Evolutionary conservation across 2,113 vertebrate genomes (phyloP).

Genomic region (Recurvirostra avosetta): DNA sequence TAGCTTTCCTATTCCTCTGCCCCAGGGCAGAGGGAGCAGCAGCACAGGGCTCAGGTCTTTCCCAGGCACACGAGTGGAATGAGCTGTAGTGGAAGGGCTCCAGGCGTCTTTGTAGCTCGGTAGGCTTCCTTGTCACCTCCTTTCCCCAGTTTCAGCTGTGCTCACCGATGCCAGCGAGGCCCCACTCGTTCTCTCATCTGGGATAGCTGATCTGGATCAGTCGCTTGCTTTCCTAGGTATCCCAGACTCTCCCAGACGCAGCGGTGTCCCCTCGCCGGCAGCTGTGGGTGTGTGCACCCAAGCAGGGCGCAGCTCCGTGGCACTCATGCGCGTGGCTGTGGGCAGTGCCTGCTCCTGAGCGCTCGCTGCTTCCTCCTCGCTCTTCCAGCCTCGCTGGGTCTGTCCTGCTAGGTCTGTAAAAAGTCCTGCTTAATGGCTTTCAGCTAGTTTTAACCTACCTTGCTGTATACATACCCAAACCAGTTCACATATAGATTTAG

Average conservation of each 20-base stretch:
- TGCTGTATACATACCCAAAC: background rate
- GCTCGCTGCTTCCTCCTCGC: background rate
- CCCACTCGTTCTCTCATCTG: background rate
- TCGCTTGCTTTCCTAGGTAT: background rate
- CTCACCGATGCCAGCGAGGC: accelerated
- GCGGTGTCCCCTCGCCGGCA: accelerated
- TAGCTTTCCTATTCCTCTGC: background rate
- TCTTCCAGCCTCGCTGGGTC: background rate
- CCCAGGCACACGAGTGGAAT: background rate
- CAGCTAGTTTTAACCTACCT: background rate
- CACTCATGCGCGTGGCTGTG: background rate
- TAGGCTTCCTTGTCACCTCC: background rate
- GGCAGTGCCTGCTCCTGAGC: background rate
- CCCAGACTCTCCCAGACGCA: background rate
- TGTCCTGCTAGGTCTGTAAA: background rate
- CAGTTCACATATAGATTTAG: background rate
- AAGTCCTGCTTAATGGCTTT: background rate
- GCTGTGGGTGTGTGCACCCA: background rate
- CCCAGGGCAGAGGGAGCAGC: background rate
- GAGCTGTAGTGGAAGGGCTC: background rate
- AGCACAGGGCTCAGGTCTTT: background rate
- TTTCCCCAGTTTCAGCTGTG: background rate
- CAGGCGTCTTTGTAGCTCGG: background rate
- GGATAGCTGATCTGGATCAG: accelerated
- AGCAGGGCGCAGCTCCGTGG: background rate